Percentiles rank a stretch among this genome's conserved stretches.
Evolutionary conservation across 2,113 vertebrate genomes (phyloP).

Genomic region (Marcusenius ussheri): DNA sequence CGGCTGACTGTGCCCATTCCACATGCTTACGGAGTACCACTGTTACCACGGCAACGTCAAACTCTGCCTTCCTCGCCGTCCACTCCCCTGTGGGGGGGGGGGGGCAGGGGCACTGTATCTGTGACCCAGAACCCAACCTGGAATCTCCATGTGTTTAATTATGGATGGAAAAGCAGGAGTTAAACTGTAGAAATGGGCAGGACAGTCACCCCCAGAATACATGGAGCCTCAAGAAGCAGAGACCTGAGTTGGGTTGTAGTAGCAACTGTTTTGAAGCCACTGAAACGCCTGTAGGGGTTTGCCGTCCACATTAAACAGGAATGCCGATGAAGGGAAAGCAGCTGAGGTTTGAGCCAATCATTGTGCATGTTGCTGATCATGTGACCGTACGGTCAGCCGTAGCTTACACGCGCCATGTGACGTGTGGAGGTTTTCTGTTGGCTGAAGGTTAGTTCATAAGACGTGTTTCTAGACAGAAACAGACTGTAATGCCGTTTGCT

Average conservation of each 20-base stretch:
- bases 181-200: background rate
- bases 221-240: background rate
- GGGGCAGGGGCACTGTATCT: background rate
- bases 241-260: background rate
- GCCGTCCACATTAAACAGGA: background rate
- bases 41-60: background rate
- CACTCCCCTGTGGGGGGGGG: background rate
- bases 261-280: background rate
- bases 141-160: background rate
- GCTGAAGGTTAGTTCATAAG: background rate
- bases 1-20: too few relatives aligned
- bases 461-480: conserved; percentile 1
- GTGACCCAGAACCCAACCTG: background rate
- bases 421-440: background rate
- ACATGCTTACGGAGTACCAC: background rate
- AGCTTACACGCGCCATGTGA: background rate
- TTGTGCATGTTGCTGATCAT: conserved; percentile 6
- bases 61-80: background rate
- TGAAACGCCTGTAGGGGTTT: background rate
- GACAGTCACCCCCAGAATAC: background rate
- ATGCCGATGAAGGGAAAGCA: background rate
- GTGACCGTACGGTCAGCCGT: background rate
- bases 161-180: background rate
- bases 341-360: conserved; percentile 8
- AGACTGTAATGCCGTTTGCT: background rate